These are phyloP conservation scores for Meteorus sp. DNA, from an alignment of 1,140 invertebrate species.

Conservation along the genomic window DNA sequence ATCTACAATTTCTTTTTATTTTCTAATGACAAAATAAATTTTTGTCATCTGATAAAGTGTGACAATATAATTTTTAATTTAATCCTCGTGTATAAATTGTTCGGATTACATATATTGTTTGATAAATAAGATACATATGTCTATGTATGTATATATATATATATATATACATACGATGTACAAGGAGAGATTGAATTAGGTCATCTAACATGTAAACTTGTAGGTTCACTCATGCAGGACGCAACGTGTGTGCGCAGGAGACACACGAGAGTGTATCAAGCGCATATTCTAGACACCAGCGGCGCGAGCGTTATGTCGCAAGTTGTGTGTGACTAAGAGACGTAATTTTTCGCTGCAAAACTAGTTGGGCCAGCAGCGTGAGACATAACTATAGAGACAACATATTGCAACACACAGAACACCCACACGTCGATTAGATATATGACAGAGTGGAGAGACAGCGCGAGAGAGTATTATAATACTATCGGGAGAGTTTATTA, in stretches of 20 bases:
- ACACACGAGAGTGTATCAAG: no score
- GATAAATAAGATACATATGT: background rate
- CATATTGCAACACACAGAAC: slow-evolving; percentile 26
- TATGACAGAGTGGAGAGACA: slow-evolving; percentile 3
- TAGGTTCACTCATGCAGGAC: slow-evolving; percentile 20
- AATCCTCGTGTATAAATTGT: no score
- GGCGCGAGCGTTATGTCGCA: slow-evolving; percentile 7
- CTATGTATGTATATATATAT: background rate
- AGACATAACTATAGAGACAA: slow-evolving; percentile 11
- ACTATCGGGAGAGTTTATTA: no score
- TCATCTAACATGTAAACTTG: slow-evolving; percentile 3
- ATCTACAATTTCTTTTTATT: no score
- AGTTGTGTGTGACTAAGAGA: slow-evolving; percentile 17
- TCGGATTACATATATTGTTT: no score
- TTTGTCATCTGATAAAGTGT: no score
- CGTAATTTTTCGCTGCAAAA: slow-evolving; percentile 17
- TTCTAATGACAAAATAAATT: no score
- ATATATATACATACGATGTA: no score
- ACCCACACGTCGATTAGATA: slow-evolving; percentile 25
- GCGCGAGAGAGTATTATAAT: background rate
- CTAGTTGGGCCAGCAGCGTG: slow-evolving; percentile 18
- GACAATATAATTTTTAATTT: no score
- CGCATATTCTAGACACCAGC: slow-evolving; percentile 1
- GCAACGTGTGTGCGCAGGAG: background rate
- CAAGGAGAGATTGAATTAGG: no score